These are phyloP conservation scores for Camelus dromedarius DNA, from an alignment of 2,113 vertebrate species.

Conservation along the genomic window DNA sequence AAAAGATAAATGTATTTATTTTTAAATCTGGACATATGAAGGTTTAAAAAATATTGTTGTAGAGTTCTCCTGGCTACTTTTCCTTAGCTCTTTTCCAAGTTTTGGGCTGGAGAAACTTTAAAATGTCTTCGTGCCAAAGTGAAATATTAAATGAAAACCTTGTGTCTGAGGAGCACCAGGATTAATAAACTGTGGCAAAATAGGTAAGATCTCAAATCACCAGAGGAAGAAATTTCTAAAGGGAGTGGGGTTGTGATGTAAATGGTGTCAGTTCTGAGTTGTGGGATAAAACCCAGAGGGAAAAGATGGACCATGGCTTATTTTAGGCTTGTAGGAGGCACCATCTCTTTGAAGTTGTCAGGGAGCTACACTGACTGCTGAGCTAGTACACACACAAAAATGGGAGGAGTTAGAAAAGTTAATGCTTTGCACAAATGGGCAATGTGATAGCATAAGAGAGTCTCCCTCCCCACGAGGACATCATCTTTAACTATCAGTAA, in stretches of 20 bases:
- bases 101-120: conserved; percentile 74
- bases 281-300: not conserved
- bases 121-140: conserved; percentile 76
- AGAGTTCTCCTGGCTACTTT: conserved; percentile 83
- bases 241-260: not conserved
- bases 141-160: conserved; percentile 83
- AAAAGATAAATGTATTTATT: conserved; percentile 83
- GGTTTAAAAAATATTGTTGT: conserved; percentile 79
- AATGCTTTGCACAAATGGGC: not conserved
- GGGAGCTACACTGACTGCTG: not conserved
- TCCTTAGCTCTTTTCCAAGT: conserved; percentile 76
- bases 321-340: not conserved
- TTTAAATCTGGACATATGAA: conserved; percentile 81
- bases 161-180: conserved; percentile 67
- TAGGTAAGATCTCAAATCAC: conserved; percentile 75
- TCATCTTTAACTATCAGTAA: not conserved
- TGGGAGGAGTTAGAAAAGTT: not conserved
- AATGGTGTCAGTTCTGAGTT: conserved; percentile 35
- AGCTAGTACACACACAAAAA: not conserved
- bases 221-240: conserved; percentile 34
- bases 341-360: not conserved
- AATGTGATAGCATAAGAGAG: not conserved
- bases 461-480: not conserved
- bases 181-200: conserved; percentile 72
- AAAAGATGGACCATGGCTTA: not conserved